These are phyloP conservation scores for Drosophila quadrilineata DNA, from an alignment of 1,140 invertebrate genomes.

Conservation along the genomic window DNA sequence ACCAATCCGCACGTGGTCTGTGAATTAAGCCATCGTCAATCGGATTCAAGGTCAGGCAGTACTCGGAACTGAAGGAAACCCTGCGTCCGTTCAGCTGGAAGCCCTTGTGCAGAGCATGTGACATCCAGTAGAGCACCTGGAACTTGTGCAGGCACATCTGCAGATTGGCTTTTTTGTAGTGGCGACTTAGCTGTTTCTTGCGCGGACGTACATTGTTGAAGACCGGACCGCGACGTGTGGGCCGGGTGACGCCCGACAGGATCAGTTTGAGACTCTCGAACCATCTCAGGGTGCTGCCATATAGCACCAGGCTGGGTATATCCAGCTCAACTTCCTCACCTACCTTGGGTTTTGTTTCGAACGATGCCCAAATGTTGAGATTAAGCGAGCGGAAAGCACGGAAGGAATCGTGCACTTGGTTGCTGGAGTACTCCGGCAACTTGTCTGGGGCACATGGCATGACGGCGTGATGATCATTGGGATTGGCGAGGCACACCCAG, in stretches of 20 bases:
- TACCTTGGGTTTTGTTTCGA: slow-evolving; percentile 91
- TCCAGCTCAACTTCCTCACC: slow-evolving; percentile 84
- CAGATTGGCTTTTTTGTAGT: slow-evolving; percentile 94
- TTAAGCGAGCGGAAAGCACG: slow-evolving; percentile 97
- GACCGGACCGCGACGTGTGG: slow-evolving; percentile 93
- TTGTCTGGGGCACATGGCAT: slow-evolving; percentile 98
- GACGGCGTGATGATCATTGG: slow-evolving; percentile 97
- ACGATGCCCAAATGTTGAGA: slow-evolving; percentile 91
- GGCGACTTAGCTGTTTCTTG: slow-evolving; percentile 95
- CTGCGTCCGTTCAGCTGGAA: slow-evolving; percentile 94
- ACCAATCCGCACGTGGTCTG: slow-evolving; percentile 93
- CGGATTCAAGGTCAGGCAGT: slow-evolving; percentile 88
- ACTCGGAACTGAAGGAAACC: slow-evolving; percentile 92
- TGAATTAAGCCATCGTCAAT: slow-evolving; percentile 93
- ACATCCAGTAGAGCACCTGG: slow-evolving; percentile 99
- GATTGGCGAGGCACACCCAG: slow-evolving; percentile 96
- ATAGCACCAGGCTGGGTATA: slow-evolving; percentile 91
- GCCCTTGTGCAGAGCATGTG: slow-evolving; percentile 96
- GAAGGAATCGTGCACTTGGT: slow-evolving; percentile 94
- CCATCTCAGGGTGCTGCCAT: slow-evolving; percentile 96
- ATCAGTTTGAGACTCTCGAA: slow-evolving; percentile 98
- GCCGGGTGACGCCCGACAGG: slow-evolving; percentile 96
- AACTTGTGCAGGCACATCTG: slow-evolving; percentile 94
- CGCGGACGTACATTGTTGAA: slow-evolving; percentile 92
- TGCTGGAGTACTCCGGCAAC: slow-evolving; percentile 97